phyloP scores from a whole-genome alignment of 2,888 invertebrate species.

The Hipparchia semele region DNA sequence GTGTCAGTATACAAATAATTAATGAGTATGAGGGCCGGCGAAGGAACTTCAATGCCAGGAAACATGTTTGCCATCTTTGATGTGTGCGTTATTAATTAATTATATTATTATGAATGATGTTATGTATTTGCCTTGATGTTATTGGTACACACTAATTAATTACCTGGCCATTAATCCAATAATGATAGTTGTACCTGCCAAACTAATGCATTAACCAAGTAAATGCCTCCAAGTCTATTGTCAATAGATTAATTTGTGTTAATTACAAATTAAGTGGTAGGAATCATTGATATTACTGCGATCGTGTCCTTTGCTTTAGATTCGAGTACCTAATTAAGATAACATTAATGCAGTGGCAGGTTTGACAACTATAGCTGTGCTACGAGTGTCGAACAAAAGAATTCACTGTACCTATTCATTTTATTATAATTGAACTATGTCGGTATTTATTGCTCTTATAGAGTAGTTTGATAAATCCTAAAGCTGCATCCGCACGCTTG shows the following conservation, averaged over 20 bases:
- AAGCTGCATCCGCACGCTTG: no score
- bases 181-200: not conserved
- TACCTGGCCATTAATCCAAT: not conserved
- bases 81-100: no score
- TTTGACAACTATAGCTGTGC: not conserved
- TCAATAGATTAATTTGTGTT: constrained; percentile 1
- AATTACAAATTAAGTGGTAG: not conserved
- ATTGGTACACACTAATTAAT: not conserved
- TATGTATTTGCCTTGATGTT: not conserved
- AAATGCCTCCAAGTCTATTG: not conserved
- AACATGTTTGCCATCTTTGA: no score
- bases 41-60: no score
- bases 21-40: no score
- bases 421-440: no score
- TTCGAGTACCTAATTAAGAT: not conserved
- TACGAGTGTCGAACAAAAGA: no score
- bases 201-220: not conserved
- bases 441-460: no score
- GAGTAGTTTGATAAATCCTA: no score
- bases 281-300: not conserved
- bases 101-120: not conserved
- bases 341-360: not conserved
- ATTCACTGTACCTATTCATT: no score
- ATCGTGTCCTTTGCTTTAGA: not conserved
- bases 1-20: no score